Conservation (phyloP, 2,888 invertebrate species). For the Callinectes sapidus region DNA sequence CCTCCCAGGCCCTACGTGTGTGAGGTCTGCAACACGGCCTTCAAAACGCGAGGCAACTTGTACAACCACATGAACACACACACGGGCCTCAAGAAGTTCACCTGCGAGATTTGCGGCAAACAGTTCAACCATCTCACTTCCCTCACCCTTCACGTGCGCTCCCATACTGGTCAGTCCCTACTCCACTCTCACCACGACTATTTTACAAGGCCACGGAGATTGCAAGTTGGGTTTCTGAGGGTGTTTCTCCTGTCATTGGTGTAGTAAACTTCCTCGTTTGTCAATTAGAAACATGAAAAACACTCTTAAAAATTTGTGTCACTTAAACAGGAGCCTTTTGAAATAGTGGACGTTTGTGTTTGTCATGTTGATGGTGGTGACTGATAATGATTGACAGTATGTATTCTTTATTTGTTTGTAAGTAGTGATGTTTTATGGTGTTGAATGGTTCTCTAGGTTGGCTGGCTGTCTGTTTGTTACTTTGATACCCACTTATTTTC, state of each 20-base stretch:
- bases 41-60: slow-evolving; percentile 85
- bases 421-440: no score
- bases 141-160: slow-evolving; percentile 83
- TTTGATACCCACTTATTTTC: no score
- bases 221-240: no score
- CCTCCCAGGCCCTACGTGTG: slow-evolving; percentile 75
- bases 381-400: background rate
- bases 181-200: no score
- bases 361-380: background rate
- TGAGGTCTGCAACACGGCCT: slow-evolving; percentile 79
- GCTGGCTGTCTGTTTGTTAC: background rate
- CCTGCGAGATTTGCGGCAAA: slow-evolving; percentile 84
- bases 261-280: no score
- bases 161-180: slow-evolving; percentile 75
- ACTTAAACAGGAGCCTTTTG: no score
- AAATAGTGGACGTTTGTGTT: background rate
- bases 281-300: no score
- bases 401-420: no score
- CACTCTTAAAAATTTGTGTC: no score
- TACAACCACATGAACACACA: slow-evolving; percentile 85
- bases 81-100: slow-evolving; percentile 83
- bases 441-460: no score
- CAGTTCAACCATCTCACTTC: slow-evolving; percentile 87
- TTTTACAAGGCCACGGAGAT: no score
- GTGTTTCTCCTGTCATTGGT: no score